Evolutionary conservation across 2,113 vertebrate species (phyloP), one percentile per base, ranked within the genome.

Genomic region (Sclerurus mexicanus): DNA sequence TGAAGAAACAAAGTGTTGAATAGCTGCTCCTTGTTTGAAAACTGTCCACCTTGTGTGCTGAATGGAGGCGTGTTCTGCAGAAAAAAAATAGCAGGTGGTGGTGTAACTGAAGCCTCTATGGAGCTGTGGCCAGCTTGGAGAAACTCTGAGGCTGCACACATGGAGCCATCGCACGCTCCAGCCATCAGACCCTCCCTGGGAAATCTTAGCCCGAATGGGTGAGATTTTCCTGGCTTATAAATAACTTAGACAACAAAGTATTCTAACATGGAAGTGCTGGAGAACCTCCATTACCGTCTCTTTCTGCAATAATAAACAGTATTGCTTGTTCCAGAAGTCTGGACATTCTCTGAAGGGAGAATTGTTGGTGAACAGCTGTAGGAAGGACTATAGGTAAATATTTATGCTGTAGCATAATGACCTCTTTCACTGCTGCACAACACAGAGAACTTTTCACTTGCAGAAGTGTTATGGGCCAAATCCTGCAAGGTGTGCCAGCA

Each of bases 381-480:
- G 82, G 90, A 93, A 89, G 31, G 88, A 49, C 85, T 92, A 33
- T 68, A 81, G 86, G 82, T 93, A 95, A 96, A 94, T 95, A 96
- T 96, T 95, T 95, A 85, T 86, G 73, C 83, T 89, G 60, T 53
- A 85, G 87, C 64, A 89, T 75, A 97, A 86, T 58, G 73, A 68
- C 28, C 28, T 90, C 95, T 93, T 96, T 96, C 83, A 90, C 16
- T 79, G 63, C 52, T 25, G 20, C 62, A 68, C 73, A 93, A 35
- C 73, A 92, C 35, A 92, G 90, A 72, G 62, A 71, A 80, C 83
- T 93, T 93, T 81, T 93, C 75, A 53, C 60, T 92, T 88, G 62
- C 60, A 77, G 88, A 75, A 47, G 24, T 78, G 49, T 49, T 92
- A 24, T 7, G 46, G 90, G 76, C 76, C 82, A 90, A 74, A 55